Evolutionary conservation across 2,888 invertebrate species (phyloP).

Genomic region (Drosophila anceps): DNA sequence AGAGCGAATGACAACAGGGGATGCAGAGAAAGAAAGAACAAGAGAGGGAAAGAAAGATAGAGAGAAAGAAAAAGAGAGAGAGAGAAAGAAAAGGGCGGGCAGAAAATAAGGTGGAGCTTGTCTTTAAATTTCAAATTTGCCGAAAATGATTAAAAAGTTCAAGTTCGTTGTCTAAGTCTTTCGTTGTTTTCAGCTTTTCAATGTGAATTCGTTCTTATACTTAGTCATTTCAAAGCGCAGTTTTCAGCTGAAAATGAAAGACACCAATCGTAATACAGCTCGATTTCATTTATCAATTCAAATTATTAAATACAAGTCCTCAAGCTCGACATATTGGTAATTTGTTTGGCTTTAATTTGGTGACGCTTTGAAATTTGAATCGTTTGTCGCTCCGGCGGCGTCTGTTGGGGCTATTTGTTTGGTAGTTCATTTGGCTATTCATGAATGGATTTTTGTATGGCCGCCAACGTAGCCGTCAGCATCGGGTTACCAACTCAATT

Average conservation of each 20-base stretch:
- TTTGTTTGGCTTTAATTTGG: slow-evolving; percentile 12
- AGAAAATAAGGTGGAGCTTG: neutral
- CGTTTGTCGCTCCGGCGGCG: slow-evolving; percentile 4
- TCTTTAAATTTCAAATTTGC: no score
- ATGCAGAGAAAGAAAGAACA: neutral
- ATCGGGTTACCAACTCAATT: slow-evolving; percentile 70
- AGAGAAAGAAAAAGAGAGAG: neutral
- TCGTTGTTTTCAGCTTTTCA: slow-evolving; percentile 26
- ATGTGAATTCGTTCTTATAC: neutral
- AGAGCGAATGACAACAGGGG: neutral
- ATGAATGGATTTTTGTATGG: slow-evolving; percentile 59
- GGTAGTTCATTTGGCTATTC: slow-evolving; percentile 41
- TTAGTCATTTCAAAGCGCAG: neutral
- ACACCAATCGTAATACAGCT: neutral
- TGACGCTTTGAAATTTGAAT: slow-evolving; percentile 23
- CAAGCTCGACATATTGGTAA: slow-evolving; percentile 1
- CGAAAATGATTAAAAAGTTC: neutral
- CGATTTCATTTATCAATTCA: neutral
- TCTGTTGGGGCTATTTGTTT: slow-evolving; percentile 21
- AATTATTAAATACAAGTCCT: slow-evolving; percentile 1
- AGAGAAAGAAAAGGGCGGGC: neutral
- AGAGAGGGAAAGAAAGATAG: neutral
- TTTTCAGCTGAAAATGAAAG: neutral
- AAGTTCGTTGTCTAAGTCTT: slow-evolving; percentile 69
- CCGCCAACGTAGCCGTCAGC: slow-evolving; percentile 54